Conservation (phyloP, 1,140 invertebrate genomes). For the Drosophila grimshawi region DNA sequence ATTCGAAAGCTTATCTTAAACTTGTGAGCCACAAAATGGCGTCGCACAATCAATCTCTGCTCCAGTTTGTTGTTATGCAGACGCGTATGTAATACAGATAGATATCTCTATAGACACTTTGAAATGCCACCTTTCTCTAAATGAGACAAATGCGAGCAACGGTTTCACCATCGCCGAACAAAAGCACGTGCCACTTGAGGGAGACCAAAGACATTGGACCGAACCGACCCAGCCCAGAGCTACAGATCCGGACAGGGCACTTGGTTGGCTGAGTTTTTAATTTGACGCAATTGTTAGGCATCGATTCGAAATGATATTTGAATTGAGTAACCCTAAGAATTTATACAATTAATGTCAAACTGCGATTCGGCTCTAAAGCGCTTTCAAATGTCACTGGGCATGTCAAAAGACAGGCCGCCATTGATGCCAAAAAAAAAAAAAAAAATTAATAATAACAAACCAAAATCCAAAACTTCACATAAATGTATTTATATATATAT, state of each 20-base stretch:
- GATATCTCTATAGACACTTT: slow-evolving; percentile 33
- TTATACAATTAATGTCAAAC: slow-evolving; percentile 74
- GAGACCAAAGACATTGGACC: slow-evolving; percentile 46
- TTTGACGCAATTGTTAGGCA: slow-evolving; percentile 78
- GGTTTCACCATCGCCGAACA: slow-evolving; percentile 71
- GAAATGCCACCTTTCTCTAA: slow-evolving; percentile 74
- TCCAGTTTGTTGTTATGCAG: slow-evolving; percentile 60
- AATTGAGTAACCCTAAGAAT: slow-evolving; percentile 67
- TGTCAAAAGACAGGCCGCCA: slow-evolving; percentile 60
- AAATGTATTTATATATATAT: slow-evolving; percentile 23
- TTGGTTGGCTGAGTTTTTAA: slow-evolving; percentile 64
- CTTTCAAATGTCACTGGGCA: slow-evolving; percentile 75
- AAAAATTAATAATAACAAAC: background rate
- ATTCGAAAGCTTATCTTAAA: slow-evolving; percentile 10
- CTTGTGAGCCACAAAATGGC: slow-evolving; percentile 56
- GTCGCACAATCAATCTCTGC: slow-evolving; percentile 71
- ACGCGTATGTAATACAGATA: slow-evolving; percentile 14
- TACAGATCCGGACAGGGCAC: slow-evolving; percentile 29
- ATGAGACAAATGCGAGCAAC: slow-evolving; percentile 70
- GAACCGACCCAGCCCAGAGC: slow-evolving; percentile 36
- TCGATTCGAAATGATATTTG: slow-evolving; percentile 72
- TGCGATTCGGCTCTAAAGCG: slow-evolving; percentile 59
- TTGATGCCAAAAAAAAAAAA: slow-evolving; percentile 17
- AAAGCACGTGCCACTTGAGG: slow-evolving; percentile 79
- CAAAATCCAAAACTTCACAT: slow-evolving; percentile 15